phyloP scores from a whole-genome alignment of 2,888 invertebrate genomes.

The Drosophila anomalata region DNA sequence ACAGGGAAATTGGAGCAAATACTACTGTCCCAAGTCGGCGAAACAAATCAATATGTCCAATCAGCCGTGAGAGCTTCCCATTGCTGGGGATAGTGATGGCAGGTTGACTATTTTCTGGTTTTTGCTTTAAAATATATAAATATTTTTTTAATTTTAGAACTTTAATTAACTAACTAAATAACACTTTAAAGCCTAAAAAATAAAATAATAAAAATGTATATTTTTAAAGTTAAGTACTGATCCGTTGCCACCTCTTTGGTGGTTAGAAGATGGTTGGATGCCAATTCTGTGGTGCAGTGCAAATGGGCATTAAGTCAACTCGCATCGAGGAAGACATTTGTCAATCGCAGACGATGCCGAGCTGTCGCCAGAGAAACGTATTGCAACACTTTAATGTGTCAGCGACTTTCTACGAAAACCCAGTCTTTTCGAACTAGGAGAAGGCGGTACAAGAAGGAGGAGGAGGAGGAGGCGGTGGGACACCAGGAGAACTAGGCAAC shows the following conservation, averaged over 20 bases:
- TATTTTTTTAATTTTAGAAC: neutral
- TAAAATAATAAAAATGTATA: too few relatives aligned
- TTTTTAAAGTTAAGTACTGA: neutral
- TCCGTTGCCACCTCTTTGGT: neutral
- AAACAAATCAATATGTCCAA: conserved; percentile 77
- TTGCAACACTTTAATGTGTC: conserved; percentile 73
- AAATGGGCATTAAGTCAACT: conserved; percentile 73
- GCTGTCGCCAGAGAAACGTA: conserved; percentile 48
- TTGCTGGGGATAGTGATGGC: conserved; percentile 14
- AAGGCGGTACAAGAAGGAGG: conserved; percentile 9
- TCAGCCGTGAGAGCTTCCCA: conserved; percentile 49
- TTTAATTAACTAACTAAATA: too few relatives aligned
- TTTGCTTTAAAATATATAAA: neutral
- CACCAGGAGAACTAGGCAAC: neutral
- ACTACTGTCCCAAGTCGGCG: conserved; percentile 49
- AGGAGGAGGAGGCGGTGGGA: conserved; percentile 9
- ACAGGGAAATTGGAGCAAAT: conserved; percentile 69
- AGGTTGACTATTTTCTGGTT: neutral
- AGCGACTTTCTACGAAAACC: conserved; percentile 79
- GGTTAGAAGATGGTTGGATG: neutral
- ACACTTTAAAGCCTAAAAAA: too few relatives aligned
- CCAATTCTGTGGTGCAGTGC: conserved; percentile 40
- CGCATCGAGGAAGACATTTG: conserved; percentile 77
- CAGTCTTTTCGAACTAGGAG: conserved; percentile 22
- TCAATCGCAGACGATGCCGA: conserved; percentile 55